Base-by-base conservation (phyloP, 2,797 vertebrate genomes). In the Xenopus petersii region DNA sequence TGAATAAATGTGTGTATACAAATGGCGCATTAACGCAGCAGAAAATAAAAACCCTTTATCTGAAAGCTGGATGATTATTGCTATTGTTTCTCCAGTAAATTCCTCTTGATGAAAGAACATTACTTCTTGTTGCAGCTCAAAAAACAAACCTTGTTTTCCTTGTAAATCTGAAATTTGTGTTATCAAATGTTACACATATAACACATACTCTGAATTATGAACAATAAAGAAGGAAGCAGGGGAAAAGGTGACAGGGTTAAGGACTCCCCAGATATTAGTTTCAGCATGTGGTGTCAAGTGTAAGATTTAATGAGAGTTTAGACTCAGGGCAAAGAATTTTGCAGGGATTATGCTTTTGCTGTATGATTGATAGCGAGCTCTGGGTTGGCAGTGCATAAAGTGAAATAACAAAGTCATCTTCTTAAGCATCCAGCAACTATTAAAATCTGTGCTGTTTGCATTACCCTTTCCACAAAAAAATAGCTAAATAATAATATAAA, bases 381-480 rank as follows among this genome's bases (percentile, higher is more conserved):
- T 60, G 10, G 17, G 17, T 60, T 24, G 11, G 10, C 3, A 60
- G 21, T 9, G 2, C 12, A 75, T 68, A 13, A 69, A 69, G 48
- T 63, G 9, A 46, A 75, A 56, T 46, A 54, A 42, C 17, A 49
- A 54, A 69, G 30, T 63, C 12, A 69, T 30, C 59, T 47, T 69
- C 58, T 56, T 16, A 60, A 26, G 10, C 26, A 12, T 24, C 51
- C 48, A 61, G 33, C 21, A 36, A n/a, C 42, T 63, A 49, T 10
- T n/a, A 15, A 26, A 21, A 24, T 26, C 46, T 46, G 21, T 21
- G 11, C 42, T 67, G 63, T 36, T 61, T 51, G 64, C 51, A 24
- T 67, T 68, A 68, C 42, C 12, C 66, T 58, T 54, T 71, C 21
- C 21, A 72, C 49, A 56, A 73, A 30, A 63, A 30, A 67, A 10